phyloP scores from a whole-genome alignment of 2,888 invertebrate genomes.

The Drosophila percnosoma region DNA sequence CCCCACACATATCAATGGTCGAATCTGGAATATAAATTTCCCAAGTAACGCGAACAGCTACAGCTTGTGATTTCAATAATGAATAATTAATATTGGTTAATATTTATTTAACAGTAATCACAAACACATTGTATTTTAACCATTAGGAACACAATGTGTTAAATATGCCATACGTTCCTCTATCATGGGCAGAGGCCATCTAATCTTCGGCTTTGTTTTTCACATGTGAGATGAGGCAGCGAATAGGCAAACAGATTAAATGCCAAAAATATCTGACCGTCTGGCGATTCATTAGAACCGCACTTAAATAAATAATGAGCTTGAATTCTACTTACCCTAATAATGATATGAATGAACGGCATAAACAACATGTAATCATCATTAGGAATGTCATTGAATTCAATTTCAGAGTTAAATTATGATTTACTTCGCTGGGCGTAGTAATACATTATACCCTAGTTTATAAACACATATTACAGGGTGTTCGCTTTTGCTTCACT shows the following conservation, averaged over 20 bases:
- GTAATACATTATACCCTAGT: background rate
- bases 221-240: background rate
- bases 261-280: background rate
- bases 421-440: constrained; percentile 6
- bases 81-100: background rate
- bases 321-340: constrained; percentile 19
- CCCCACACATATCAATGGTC: background rate
- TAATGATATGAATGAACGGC: constrained; percentile 20
- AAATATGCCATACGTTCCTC: background rate
- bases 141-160: background rate
- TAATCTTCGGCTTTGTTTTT: background rate
- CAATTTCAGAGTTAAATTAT: background rate
- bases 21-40: background rate
- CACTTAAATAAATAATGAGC: constrained; percentile 56
- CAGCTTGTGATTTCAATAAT: background rate
- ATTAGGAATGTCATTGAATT: constrained; percentile 1
- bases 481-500: background rate
- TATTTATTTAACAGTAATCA: background rate
- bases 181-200: background rate
- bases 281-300: constrained; percentile 40
- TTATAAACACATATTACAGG: background rate
- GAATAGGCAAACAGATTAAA: background rate
- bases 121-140: background rate
- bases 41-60: background rate
- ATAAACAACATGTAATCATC: background rate